Evolutionary conservation across 2,113 vertebrate genomes (phyloP).

Genomic region (Arothron firmamentum): DNA sequence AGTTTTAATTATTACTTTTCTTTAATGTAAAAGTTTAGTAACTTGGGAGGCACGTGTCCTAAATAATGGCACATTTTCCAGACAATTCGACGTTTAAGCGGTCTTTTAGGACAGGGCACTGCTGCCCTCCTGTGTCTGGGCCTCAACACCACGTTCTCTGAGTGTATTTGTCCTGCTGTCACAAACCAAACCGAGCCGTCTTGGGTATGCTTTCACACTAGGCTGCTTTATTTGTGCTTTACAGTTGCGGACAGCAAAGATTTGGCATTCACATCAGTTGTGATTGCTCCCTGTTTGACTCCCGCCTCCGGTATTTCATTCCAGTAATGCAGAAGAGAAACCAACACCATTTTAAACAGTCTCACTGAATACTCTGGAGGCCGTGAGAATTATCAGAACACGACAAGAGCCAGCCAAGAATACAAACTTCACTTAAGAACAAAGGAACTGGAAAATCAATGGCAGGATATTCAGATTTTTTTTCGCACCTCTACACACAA

Average conservation of each 20-base stretch:
- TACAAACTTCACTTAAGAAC: constrained; percentile 66
- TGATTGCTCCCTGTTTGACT: constrained; percentile 52
- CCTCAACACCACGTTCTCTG: constrained; percentile 7
- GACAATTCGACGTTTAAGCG: neutral
- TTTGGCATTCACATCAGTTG: neutral
- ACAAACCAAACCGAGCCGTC: neutral
- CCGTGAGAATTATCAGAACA: constrained; percentile 60
- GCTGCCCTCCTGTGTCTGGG: constrained; percentile 67
- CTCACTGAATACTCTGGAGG: constrained; percentile 58
- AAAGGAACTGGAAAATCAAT: constrained; percentile 70
- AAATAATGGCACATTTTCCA: neutral
- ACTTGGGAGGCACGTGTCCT: neutral
- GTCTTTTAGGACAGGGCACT: neutral
- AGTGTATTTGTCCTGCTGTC: neutral
- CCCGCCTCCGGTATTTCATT: constrained; percentile 58
- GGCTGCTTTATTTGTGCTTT: neutral
- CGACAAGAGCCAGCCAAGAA: constrained; percentile 45
- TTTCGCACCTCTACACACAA: constrained; percentile 58
- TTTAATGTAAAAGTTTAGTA: neutral
- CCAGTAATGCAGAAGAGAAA: constrained; percentile 65
- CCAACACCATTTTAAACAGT: constrained; percentile 52
- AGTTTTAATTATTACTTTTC: too few species aligned
- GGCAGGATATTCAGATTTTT: constrained; percentile 65
- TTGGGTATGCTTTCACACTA: neutral
- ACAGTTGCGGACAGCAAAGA: neutral